These are phyloP conservation scores for Lordiphosa stackelbergi DNA, from an alignment of 1,140 invertebrate genomes.

Conservation along the genomic window DNA sequence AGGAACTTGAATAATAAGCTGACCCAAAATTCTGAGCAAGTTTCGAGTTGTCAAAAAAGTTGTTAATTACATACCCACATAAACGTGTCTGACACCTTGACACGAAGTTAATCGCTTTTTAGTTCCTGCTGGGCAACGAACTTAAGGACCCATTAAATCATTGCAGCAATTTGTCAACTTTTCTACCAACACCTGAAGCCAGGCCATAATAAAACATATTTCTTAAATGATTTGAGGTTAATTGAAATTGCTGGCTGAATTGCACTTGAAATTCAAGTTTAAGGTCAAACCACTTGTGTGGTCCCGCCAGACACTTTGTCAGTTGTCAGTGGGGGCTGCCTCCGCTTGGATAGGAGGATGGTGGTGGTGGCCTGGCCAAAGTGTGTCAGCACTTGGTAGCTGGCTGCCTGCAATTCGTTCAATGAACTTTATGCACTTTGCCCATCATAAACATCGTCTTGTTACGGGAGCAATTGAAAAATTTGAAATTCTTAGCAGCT, in stretches of 20 bases:
- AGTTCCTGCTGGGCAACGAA: slow-evolving; percentile 2
- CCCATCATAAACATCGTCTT: slow-evolving; percentile 65
- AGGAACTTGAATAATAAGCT: slow-evolving; percentile 43
- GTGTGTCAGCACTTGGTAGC: slow-evolving; percentile 62
- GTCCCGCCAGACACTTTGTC: slow-evolving; percentile 51
- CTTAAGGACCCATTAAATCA: background rate
- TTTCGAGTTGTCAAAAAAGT: slow-evolving; percentile 52
- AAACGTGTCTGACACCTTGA: slow-evolving; percentile 19
- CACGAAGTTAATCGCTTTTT: slow-evolving; percentile 4
- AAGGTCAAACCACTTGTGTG: slow-evolving; percentile 74
- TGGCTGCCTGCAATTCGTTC: slow-evolving; percentile 35
- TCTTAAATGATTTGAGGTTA: slow-evolving; percentile 28
- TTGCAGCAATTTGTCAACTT: slow-evolving; percentile 30
- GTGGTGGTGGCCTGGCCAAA: slow-evolving; percentile 40
- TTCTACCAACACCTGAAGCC: slow-evolving; percentile 5
- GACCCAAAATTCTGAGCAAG: slow-evolving; percentile 39
- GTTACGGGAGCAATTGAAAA: slow-evolving; percentile 58
- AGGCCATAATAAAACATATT: slow-evolving; percentile 13
- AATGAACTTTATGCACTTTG: slow-evolving; percentile 61
- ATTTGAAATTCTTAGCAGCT: slow-evolving; percentile 37
- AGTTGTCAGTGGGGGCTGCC: slow-evolving; percentile 27
- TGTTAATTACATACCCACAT: slow-evolving; percentile 48
- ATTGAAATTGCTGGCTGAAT: slow-evolving; percentile 33
- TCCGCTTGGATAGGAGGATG: background rate
- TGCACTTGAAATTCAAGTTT: slow-evolving; percentile 55